Base-by-base conservation (phyloP, 2,797 vertebrate species). In the Rhynchonycteris naso region DNA sequence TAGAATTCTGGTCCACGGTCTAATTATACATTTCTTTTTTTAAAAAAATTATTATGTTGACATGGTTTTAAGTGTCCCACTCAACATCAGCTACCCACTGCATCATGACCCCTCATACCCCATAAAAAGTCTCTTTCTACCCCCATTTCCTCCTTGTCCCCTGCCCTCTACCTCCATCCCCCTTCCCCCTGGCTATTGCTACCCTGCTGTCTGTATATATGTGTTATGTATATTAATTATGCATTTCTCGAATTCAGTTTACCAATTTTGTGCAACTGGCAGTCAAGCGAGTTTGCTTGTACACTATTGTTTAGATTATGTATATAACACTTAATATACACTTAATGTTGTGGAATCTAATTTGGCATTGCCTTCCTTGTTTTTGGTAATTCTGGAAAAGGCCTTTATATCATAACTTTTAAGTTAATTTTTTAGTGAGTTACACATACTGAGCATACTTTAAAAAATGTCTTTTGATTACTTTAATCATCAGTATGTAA, bases 391-490 rank as follows among this genome's bases (percentile, higher is more conserved):
- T 79, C 50, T 81, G 56, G 26, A 65, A 86, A 93, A 94, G 16
- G 1, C 4, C 82, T 94, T 74, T 8, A 50, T 26, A 54, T 74
- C 74, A 90, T 56, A 68, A 76, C 43, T 71, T 93, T 88, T 79
- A 92, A 75, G 38, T 66, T 56, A 52, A 11, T 50, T 26, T 93
- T 96, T 72, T 58, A 95, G 33, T 79, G 66, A 26, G 47, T 54
- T 56, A 50, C 72, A 80, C 9, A 80, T 47, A 88, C 1, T 52
- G 30, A 94, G 4, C 19, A 78, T 66, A 5, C 2, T 56, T 78
- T 95, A 15, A 50, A 72, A 95, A 82, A 33, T 76, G 4, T 61
- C 52, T 89, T 95, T 87, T 95, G 47, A 75, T 90, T 85, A 75
- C 26, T 94, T 87, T 90, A 82, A 63, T 92, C 54, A 82, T 71